phyloP scores from a whole-genome alignment of 2,888 invertebrate species.

The Reticulitermes lucifugus region DNA sequence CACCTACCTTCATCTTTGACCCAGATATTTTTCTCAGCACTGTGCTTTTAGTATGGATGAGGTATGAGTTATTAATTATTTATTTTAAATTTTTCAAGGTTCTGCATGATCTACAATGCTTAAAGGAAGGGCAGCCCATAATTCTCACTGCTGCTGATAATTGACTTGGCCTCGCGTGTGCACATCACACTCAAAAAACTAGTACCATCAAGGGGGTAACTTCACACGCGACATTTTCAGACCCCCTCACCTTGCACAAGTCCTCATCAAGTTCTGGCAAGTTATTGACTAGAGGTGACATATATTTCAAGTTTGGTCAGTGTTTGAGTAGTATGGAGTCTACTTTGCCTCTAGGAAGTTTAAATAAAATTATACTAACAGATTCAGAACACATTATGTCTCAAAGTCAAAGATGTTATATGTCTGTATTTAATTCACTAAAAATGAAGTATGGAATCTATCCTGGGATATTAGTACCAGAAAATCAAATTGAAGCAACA shows the following conservation, averaged over 20 bases:
- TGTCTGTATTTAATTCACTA: constrained; percentile 38
- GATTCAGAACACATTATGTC: constrained; percentile 14
- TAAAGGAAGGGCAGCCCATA: constrained; percentile 62
- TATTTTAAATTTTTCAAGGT: constrained; percentile 60
- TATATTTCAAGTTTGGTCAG: constrained; percentile 60
- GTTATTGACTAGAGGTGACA: constrained; percentile 60
- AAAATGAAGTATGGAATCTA: background rate
- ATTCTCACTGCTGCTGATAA: constrained; percentile 58
- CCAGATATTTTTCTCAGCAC: too few species aligned
- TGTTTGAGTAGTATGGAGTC: constrained; percentile 34
- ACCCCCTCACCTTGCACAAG: constrained; percentile 20
- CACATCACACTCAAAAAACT: constrained; percentile 23
- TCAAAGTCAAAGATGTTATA: constrained; percentile 7
- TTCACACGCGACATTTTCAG: constrained; percentile 41
- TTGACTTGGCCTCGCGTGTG: constrained; percentile 61
- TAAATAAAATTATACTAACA: constrained; percentile 41
- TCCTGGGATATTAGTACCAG: constrained; percentile 23
- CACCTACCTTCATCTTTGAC: too few species aligned
- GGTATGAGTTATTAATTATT: too few species aligned
- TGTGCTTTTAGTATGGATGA: background rate
- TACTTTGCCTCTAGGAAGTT: constrained; percentile 28
- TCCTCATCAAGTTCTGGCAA: background rate
- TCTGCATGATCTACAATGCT: constrained; percentile 69
- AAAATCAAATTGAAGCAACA: constrained; percentile 2
- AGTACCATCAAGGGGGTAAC: constrained; percentile 39